Evolutionary conservation across 2,888 invertebrate species (phyloP), one percentile per base, ranked within the genome.

Genomic region (Rotaria socialis): DNA sequence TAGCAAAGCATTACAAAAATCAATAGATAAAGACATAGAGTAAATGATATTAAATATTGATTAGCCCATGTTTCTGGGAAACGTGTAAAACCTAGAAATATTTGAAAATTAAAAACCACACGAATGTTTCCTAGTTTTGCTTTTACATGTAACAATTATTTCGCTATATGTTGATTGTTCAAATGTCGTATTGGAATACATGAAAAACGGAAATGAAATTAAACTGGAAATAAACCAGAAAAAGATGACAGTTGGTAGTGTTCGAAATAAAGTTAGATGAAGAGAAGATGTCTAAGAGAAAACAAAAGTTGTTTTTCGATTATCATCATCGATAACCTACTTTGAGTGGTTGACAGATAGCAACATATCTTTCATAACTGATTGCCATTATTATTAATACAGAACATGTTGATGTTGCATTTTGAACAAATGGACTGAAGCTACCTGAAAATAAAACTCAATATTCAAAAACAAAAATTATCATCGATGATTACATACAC

Each of bases 281-380:
- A n/a, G 8, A 1, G 47, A 6, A 10, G 80, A 80, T n/a, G 80
- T 47, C 80, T 80, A 47, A 47, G 24, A 43, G 10, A 43, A 47
- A n/a, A 80, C 22, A 14, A 27, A 67, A 7, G 60, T 19, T 50
- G 2, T 11, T 27, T 24, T 27, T 11, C 35, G 35, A 27, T 67
- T 67, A 14, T 35, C 14, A 2, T 16, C 4, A 14, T 16, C 1
- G 5, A 67, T 5, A 56, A 16, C 35, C 5, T 80, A 80, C 80
- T 47, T 80, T 80, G 11, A 80, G 47, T 80, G 80, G 80, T 47
- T 80, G 80, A 80, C 80, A 80, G 8, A 80, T 80, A 24, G 80
- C 80, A 80, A 47, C 11, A n/a, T 80, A 80, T 47, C 80, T 22
- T 47, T 80, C 80, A 47, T 80, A 80, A 47, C 80, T 80, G 5